These are phyloP conservation scores for Carterocephalus palaemon DNA, from an alignment of 2,888 invertebrate genomes.

Conservation along the genomic window DNA sequence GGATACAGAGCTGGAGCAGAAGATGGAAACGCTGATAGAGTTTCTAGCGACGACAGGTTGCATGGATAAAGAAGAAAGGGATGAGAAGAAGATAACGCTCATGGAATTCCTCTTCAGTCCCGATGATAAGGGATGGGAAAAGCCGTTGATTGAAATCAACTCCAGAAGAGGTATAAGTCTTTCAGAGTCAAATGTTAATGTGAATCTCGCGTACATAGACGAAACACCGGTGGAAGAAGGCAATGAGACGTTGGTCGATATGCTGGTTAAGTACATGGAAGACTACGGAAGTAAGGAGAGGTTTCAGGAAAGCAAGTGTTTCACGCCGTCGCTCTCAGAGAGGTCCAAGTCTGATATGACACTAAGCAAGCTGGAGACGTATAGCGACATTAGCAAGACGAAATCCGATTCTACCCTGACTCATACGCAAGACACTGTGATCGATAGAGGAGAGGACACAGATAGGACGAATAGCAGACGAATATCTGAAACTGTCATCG, in stretches of 20 bases:
- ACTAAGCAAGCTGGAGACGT: constrained; percentile 65
- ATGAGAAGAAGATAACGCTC: constrained; percentile 68
- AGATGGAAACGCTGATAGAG: constrained; percentile 74
- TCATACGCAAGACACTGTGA: constrained; percentile 69
- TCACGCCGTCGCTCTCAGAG: constrained; percentile 64
- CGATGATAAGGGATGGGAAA: constrained; percentile 50
- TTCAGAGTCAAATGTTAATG: constrained; percentile 62
- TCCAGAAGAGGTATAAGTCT: constrained; percentile 48
- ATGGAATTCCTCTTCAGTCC: constrained; percentile 73
- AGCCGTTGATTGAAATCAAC: constrained; percentile 55
- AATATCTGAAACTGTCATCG: constrained; percentile 66
- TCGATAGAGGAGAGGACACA: constrained; percentile 53
- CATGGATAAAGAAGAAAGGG: constrained; percentile 57
- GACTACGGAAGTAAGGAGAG: constrained; percentile 56
- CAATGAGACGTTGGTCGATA: constrained; percentile 65
- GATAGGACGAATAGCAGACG: constrained; percentile 51
- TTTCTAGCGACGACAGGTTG: constrained; percentile 69
- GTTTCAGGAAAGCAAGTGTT: constrained; percentile 43
- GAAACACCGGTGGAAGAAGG: constrained; percentile 68
- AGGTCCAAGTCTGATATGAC: constrained; percentile 72
- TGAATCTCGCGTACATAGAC: constrained; percentile 65
- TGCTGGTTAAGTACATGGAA: constrained; percentile 72
- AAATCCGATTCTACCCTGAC: constrained; percentile 72
- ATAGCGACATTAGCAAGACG: constrained; percentile 69
- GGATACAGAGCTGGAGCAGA: constrained; percentile 66